A percentile compares a stretch with the other conserved stretches of the same genome.
Conservation (phyloP, 2,113 vertebrate species). For the Cheirogaleus medius region DNA sequence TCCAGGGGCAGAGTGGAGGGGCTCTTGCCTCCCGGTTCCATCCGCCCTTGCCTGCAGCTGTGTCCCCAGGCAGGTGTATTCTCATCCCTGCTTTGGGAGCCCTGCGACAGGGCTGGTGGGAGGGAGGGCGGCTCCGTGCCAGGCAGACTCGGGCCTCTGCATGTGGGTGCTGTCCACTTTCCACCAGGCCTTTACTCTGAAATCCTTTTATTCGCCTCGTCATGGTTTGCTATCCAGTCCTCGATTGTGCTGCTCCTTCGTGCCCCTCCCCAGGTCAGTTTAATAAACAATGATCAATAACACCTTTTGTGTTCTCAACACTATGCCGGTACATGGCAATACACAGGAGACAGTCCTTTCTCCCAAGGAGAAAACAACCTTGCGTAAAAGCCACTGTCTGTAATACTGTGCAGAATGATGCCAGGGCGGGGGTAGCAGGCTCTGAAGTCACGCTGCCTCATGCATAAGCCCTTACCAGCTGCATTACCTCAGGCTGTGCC, state of each 20-base stretch:
- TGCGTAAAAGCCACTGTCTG: neutral
- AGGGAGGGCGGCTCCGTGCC: accelerated
- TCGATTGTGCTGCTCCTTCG: neutral
- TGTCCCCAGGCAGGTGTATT: neutral
- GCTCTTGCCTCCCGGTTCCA: neutral
- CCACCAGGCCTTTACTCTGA: neutral
- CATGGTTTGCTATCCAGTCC: neutral
- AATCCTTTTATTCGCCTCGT: neutral
- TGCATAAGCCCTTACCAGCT: neutral
- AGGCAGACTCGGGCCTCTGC: neutral
- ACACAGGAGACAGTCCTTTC: neutral
- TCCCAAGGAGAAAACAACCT: neutral
- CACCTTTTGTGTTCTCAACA: neutral
- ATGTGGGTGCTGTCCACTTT: neutral
- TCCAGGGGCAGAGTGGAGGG: neutral
- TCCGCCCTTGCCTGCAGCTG: neutral
- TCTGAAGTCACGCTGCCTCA: neutral
- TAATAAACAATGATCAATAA: neutral
- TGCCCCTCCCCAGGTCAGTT: neutral
- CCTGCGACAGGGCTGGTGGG: neutral
- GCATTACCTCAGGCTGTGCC: neutral
- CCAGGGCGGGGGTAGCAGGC: neutral
- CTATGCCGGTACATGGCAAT: neutral
- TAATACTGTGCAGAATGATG: neutral
- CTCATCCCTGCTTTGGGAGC: neutral